Evolutionary conservation across 1,140 invertebrate genomes (phyloP).

Genomic region (Schmidtea mediterranea): DNA sequence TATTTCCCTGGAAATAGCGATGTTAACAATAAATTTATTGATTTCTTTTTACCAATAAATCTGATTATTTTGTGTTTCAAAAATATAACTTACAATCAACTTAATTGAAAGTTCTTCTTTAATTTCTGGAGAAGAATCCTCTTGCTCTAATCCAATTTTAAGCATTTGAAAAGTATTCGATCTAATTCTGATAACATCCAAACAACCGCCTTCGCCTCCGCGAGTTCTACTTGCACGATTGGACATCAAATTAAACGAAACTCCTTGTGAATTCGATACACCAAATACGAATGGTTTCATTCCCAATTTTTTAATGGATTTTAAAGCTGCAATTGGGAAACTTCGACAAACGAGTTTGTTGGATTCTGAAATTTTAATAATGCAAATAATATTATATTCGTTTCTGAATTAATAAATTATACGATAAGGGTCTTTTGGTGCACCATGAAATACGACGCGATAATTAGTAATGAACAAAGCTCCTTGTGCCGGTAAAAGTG

Average conservation of each 20-base stretch:
- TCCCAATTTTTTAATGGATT: background rate
- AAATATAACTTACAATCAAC: background rate
- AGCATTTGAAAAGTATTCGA: background rate
- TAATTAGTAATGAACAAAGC: conserved; percentile 90
- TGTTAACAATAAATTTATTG: too few relatives aligned
- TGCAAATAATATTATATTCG: too few relatives aligned
- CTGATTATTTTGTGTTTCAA: background rate
- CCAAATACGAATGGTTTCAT: too few relatives aligned
- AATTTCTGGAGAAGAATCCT: background rate
- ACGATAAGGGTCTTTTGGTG: conserved; percentile 70
- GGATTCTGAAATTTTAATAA: background rate
- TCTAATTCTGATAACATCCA: background rate
- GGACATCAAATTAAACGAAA: too few relatives aligned
- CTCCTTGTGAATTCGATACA: too few relatives aligned
- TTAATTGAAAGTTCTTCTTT: background rate
- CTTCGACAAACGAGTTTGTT: conserved; percentile 16
- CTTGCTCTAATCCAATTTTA: background rate
- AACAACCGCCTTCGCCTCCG: too few relatives aligned
- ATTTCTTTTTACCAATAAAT: too few relatives aligned
- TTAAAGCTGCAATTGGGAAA: conserved; percentile 22
- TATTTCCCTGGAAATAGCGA: too few relatives aligned
- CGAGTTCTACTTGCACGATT: too few relatives aligned
- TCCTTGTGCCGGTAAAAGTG: conserved; percentile 69
- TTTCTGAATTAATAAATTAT: conserved; percentile 7
- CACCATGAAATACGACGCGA: conserved; percentile 57